phyloP scores from a whole-genome alignment of 2,113 vertebrate genomes.

The Ranitomeya variabilis region DNA sequence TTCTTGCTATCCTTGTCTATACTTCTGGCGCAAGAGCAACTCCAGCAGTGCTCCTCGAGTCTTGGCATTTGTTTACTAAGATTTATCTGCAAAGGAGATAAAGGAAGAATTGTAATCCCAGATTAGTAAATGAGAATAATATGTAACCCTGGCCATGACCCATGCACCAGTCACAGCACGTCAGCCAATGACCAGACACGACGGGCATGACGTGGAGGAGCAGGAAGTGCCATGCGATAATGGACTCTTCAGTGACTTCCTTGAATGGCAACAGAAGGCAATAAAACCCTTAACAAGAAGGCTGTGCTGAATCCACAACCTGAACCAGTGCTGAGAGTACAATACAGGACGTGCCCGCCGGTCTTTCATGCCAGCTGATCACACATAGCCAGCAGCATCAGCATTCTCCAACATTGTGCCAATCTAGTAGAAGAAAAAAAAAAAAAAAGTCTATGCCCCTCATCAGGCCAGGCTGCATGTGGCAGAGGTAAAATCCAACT shows the following conservation, averaged over 20 bases:
- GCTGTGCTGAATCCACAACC: background rate
- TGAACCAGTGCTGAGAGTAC: too few relatives aligned
- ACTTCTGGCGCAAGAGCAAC: constrained; percentile 76
- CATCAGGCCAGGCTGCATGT: background rate
- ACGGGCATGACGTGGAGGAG: background rate
- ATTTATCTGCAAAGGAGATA: background rate
- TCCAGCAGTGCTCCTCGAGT: constrained; percentile 82
- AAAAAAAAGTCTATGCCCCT: background rate
- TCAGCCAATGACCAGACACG: background rate
- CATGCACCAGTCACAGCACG: background rate
- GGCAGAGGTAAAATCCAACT: background rate
- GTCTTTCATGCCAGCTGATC: background rate
- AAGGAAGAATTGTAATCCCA: background rate
- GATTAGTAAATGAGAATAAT: background rate
- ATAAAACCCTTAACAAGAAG: background rate
- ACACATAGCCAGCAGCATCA: background rate
- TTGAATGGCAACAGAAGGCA: background rate
- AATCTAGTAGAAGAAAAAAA: background rate
- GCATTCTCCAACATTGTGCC: background rate
- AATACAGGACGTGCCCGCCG: too few relatives aligned
- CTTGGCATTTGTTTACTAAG: constrained; percentile 78
- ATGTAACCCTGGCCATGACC: background rate
- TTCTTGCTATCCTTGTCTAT: constrained; percentile 67
- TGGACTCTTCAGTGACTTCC: background rate
- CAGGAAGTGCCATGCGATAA: background rate